Base-by-base conservation (phyloP, 92 coral and sea anemone species). In the Galaxea fascicularis region DNA sequence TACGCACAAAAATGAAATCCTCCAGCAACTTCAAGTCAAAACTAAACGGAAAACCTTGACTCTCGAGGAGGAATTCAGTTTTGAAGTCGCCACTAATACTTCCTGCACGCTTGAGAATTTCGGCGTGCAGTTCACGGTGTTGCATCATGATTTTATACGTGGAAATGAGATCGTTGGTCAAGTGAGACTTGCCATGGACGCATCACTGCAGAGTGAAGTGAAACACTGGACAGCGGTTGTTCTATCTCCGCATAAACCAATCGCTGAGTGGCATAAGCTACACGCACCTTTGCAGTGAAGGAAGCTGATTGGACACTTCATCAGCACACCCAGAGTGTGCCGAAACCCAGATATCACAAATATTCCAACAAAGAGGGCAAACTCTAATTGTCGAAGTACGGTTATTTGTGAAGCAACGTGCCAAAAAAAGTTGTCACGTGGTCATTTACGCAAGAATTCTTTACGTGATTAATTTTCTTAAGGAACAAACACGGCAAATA, bases 181-280 rank as follows among this genome's bases (percentile, higher is more conserved):
- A 63, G 93, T 96, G 54, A 77, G 85, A 15, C 87, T 96, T 51
- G 93, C 89, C 18, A 41, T 79, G 30, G 98, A 93, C 68, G 94
- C 98, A 71, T 93, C 93, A 25, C 71, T 79, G 60, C 89, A 85
- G 77, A 45, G 51, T 15, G 98, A 96, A 82, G 87, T 93, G 22
- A 86, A 88, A 53, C 98, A 94, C 88, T 96, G 98, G 98, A 92
- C 85, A 76, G 90, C 93, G 26, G 98, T 96, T 10, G 89, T 90
- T 8, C 35, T 87, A 4, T 94, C 95, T 13, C 98, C 98, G n/a
- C 98, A 92, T 18, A 92, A 92, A 26, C 83, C 93, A 3, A 86
- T 96, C 15, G 74, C 88, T 3, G 93, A 88, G n/a, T 93, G 98
- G 98, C 98, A 96, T 53, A 92, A 92, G 60, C 64, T 96, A 20